phyloP scores from a whole-genome alignment of 2,113 vertebrate genomes.

The Leptodactylus fuscus region DNA sequence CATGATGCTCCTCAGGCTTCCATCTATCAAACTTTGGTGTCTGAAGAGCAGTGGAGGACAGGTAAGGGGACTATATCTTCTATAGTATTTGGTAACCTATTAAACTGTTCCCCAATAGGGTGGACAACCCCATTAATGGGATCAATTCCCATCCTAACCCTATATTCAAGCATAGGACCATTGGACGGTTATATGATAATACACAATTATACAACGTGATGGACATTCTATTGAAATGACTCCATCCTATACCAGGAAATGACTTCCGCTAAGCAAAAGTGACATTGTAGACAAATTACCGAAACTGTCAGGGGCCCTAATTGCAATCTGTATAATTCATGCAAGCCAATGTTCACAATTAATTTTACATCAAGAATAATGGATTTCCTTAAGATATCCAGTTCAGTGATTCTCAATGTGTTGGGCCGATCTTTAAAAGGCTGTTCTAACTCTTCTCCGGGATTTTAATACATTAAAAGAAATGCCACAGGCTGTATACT shows the following conservation, averaged over 20 bases:
- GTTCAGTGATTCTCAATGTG: conserved; percentile 59
- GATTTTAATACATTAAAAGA: conserved; percentile 60
- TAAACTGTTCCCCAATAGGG: too few species aligned
- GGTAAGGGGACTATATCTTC: too few species aligned
- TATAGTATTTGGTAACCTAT: too few species aligned
- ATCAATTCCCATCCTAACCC: too few species aligned
- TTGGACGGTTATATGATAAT: background rate
- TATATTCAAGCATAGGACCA: too few species aligned
- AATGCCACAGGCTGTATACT: conserved; percentile 55
- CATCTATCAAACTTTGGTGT: too few species aligned
- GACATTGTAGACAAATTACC: conserved; percentile 42
- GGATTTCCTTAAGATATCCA: conserved; percentile 56
- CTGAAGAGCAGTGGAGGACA: too few species aligned
- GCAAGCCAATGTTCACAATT: conserved; percentile 53
- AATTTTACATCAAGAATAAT: conserved; percentile 59
- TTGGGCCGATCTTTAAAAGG: conserved; percentile 58
- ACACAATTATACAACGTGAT: background rate
- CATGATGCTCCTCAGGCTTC: too few species aligned
- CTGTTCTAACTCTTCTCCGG: conserved; percentile 46
- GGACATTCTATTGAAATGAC: conserved; percentile 6
- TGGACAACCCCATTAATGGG: too few species aligned
- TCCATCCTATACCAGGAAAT: background rate
- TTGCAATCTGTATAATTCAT: conserved; percentile 55
- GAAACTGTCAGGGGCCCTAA: conserved; percentile 49
- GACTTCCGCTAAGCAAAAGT: background rate